These are phyloP conservation scores for Metopolophium dirhodum DNA, from an alignment of 1,140 invertebrate species.

Conservation along the genomic window DNA sequence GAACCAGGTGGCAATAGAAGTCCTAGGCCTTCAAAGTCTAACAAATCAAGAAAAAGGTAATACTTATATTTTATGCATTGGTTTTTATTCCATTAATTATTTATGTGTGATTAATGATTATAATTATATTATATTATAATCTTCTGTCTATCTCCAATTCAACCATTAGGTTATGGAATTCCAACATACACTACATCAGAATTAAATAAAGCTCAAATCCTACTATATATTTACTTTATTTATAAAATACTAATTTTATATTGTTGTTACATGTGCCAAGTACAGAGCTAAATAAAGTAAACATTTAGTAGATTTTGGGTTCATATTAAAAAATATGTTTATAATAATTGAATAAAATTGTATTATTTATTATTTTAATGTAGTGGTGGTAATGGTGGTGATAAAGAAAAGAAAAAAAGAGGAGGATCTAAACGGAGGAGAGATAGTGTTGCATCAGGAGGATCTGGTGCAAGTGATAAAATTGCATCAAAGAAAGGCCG, in stretches of 20 bases:
- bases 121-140: neutral
- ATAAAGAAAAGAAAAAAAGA: constrained; percentile 53
- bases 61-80: neutral
- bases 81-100: neutral
- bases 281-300: neutral
- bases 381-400: constrained; percentile 39
- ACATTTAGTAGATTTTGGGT: no score
- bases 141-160: neutral
- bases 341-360: neutral
- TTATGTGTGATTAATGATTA: neutral
- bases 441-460: constrained; percentile 61
- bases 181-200: neutral
- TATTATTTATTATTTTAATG: neutral
- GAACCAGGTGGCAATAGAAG: constrained; percentile 39
- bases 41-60: constrained; percentile 54
- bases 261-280: neutral
- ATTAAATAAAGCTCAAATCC: neutral
- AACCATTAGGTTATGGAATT: neutral
- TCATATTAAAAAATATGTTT: neutral
- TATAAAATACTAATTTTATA: neutral
- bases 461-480: constrained; percentile 72
- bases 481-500: constrained; percentile 68
- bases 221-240: neutral
- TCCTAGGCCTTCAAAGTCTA: constrained; percentile 53
- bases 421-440: constrained; percentile 58